phyloP scores from a whole-genome alignment of 2,113 vertebrate genomes.

The Pluvialis apricaria region DNA sequence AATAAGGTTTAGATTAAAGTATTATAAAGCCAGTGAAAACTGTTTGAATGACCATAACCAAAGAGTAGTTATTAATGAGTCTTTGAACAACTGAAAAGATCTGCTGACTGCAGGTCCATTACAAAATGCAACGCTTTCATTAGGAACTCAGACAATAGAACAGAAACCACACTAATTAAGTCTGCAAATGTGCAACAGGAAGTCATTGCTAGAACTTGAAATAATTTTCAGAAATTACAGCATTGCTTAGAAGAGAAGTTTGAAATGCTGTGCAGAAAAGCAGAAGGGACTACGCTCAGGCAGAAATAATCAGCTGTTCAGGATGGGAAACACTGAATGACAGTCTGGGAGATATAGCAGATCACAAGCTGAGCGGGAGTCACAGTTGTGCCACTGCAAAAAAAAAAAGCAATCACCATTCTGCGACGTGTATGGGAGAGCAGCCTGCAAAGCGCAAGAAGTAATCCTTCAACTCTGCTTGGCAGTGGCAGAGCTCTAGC shows the following conservation, averaged over 20 bases:
- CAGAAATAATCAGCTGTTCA: constrained; percentile 2
- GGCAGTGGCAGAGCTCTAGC: neutral
- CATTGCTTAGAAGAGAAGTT: neutral
- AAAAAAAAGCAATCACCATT: neutral
- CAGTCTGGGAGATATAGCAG: neutral
- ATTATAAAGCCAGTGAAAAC: neutral
- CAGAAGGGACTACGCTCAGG: neutral
- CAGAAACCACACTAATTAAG: neutral
- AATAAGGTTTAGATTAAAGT: neutral
- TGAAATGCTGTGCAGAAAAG: neutral
- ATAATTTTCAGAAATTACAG: neutral
- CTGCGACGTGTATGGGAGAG: neutral
- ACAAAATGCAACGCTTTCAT: neutral
- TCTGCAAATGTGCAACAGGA: neutral
- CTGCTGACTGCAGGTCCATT: neutral
- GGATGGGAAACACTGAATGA: neutral
- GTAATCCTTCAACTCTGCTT: neutral
- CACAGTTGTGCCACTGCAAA: constrained; percentile 8
- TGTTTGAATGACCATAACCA: neutral
- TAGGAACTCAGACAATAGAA: neutral
- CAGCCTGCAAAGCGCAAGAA: constrained; percentile 1
- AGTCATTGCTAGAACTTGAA: neutral
- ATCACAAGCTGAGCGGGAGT: neutral
- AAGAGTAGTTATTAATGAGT: neutral
- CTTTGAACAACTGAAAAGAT: neutral